Conservation (phyloP, 2,113 vertebrate species). For the Gnathonemus echidnorhynchus region DNA sequence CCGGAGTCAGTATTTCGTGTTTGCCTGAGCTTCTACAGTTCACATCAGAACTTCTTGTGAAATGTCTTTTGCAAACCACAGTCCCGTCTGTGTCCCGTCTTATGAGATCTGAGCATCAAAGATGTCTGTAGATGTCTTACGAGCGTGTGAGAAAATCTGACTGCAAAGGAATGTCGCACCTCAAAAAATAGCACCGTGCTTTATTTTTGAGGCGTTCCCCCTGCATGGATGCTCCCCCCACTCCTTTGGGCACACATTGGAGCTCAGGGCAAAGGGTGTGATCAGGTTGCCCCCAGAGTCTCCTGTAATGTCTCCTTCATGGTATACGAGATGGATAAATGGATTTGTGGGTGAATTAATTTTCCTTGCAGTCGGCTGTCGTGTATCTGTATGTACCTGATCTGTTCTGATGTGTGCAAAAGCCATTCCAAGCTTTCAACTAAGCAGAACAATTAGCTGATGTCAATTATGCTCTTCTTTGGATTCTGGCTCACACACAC, state of each 20-base stretch:
- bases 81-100: conserved; percentile 41
- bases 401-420: neutral
- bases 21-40: conserved; percentile 57
- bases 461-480: neutral
- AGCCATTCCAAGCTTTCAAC: neutral
- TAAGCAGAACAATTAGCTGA: neutral
- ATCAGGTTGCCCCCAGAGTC: neutral
- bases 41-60: conserved; percentile 67
- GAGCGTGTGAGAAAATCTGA: conserved; percentile 66
- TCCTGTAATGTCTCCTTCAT: neutral
- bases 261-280: no score
- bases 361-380: neutral
- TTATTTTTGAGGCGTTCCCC: conserved; percentile 46
- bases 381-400: neutral
- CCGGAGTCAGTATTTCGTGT: conserved; percentile 53
- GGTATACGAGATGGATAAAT: neutral
- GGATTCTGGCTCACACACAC: neutral
- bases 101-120: conserved; percentile 63
- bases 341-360: neutral
- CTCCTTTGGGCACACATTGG: neutral
- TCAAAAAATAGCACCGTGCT: conserved; percentile 52
- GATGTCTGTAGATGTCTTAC: conserved; percentile 68
- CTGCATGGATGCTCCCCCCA: neutral
- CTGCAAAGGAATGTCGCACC: conserved; percentile 64
- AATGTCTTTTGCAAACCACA: conserved; percentile 59